A percentile compares a stretch with the other conserved stretches of the same genome.
phyloP scores from a whole-genome alignment of 2,888 invertebrate species.

The Hoplodrina blanda region DNA sequence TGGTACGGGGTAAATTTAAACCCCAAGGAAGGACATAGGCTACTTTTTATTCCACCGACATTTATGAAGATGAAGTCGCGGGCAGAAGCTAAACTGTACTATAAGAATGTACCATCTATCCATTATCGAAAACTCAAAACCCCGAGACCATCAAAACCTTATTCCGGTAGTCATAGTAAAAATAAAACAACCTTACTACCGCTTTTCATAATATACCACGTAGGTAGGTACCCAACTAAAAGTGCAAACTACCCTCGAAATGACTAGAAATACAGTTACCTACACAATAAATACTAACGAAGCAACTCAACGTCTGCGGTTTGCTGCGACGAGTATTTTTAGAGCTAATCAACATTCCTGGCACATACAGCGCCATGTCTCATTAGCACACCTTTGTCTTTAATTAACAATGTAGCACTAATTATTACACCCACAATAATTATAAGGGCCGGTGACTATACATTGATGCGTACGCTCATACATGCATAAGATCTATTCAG shows the following conservation, averaged over 20 bases:
- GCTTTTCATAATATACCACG: slow-evolving; percentile 8
- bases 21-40: too few species aligned
- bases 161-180: background rate
- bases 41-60: too few species aligned
- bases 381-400: slow-evolving; percentile 78
- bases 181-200: background rate
- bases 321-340: slow-evolving; percentile 76
- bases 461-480: slow-evolving; percentile 2
- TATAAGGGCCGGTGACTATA: slow-evolving; percentile 39
- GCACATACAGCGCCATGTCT: slow-evolving; percentile 68
- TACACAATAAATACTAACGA: slow-evolving; percentile 82
- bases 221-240: slow-evolving; percentile 14
- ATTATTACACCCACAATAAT: slow-evolving; percentile 56
- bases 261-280: slow-evolving; percentile 33
- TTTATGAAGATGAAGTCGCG: too few species aligned
- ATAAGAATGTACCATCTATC: too few species aligned
- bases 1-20: too few species aligned
- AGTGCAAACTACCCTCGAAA: slow-evolving; percentile 28
- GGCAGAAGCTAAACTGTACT: too few species aligned
- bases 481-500: slow-evolving; percentile 18
- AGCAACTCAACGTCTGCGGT: slow-evolving; percentile 71
- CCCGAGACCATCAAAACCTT: background rate
- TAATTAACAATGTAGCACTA: slow-evolving; percentile 71
- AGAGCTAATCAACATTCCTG: slow-evolving; percentile 81
- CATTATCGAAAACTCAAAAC: slow-evolving; percentile 14